A percentile compares a stretch with the other conserved stretches of the same genome.
Evolutionary conservation across 2,888 invertebrate species (phyloP).

Genomic region (Cerceris rybyensis): DNA sequence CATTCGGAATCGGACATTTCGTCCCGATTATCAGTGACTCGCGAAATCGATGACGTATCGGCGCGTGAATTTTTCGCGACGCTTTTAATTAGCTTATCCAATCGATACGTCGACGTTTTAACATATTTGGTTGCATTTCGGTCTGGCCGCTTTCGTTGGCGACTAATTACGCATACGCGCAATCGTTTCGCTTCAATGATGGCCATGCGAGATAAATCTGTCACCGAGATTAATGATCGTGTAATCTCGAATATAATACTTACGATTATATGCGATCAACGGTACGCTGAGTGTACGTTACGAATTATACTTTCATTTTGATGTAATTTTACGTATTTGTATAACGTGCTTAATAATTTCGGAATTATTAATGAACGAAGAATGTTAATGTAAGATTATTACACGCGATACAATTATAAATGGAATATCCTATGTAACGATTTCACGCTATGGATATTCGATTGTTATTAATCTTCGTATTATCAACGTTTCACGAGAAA

Average conservation of each 20-base stretch:
- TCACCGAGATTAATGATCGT: constrained; percentile 21
- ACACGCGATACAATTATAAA: too few species aligned
- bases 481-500: too few species aligned
- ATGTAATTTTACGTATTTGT: too few species aligned
- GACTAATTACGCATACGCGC: constrained; percentile 42
- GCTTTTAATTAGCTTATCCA: constrained; percentile 38
- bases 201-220: constrained; percentile 39
- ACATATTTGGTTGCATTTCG: constrained; percentile 28
- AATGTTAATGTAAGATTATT: too few species aligned
- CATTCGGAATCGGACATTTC: constrained; percentile 43
- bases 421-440: too few species aligned
- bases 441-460: too few species aligned
- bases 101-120: constrained; percentile 43
- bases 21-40: constrained; percentile 33
- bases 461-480: too few species aligned
- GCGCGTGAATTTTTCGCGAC: constrained; percentile 35
- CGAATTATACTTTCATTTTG: too few species aligned
- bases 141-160: constrained; percentile 20
- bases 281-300: too few species aligned
- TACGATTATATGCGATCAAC: background rate
- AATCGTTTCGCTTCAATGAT: constrained; percentile 39
- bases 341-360: too few species aligned
- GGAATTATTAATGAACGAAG: too few species aligned
- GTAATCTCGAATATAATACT: background rate
- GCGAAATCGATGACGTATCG: constrained; percentile 35